Evolutionary conservation across 2,797 vertebrate genomes (phyloP), one percentile per base, ranked within the genome.

Genomic region (Amniataba percoides): DNA sequence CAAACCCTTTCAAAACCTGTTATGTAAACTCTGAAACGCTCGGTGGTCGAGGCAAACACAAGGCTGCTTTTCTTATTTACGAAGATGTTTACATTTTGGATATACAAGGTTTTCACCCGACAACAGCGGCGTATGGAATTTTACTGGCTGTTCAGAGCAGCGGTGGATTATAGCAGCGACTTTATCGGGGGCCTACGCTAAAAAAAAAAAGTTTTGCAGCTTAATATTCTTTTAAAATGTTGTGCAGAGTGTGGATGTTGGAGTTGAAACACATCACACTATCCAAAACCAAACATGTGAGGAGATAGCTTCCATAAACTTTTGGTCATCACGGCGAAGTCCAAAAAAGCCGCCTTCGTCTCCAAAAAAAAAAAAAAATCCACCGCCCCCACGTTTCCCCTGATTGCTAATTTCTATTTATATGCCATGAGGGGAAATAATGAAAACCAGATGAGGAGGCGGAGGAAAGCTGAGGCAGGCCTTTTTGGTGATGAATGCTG

Each of bases 351-450:
- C 23, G 49, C 71, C 68, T 73, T 83, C 73, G 74, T 59, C 49
- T 87, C 86, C 80, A 84, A 74, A 81, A 74, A 27, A 27, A 27
- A 84, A 74, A 81, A 74, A 27, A 27, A 27, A 27, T 74, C 87
- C 86, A 74, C 87, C 80, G 5, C 81, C 89, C 84, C 85, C 83
- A 71, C 72, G 6, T 84, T 88, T 87, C 83, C 87, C 83, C 87
- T 88, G 85, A 89, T 88, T 90, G 88, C 90, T 92, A 88, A 90
- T 90, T 92, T 94, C 90, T 91, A 93, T 93, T 93, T 92, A 89
- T 93, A 92, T 52, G 78, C 89, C 86, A 78, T 76, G 85, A 90
- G 82, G 77, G 90, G 89, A 90, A 90, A 87, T 92, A 91, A 94
- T 91, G 89, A 80, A 90, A 89, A 86, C 84, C 90, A 93, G 91